Evolutionary conservation across 2,888 invertebrate species (phyloP).

Genomic region (Leucophenga montana): DNA sequence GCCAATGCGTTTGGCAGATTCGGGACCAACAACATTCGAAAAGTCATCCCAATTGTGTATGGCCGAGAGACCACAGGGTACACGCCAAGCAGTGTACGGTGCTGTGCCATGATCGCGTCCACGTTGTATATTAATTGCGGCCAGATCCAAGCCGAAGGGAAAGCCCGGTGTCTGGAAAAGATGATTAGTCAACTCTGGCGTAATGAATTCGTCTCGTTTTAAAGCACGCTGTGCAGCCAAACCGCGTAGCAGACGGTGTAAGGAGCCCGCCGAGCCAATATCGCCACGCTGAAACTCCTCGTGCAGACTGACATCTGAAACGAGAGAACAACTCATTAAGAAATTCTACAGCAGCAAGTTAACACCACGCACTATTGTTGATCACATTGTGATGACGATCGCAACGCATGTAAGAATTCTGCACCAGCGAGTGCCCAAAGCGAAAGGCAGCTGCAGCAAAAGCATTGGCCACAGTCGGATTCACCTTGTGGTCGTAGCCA

Average conservation of each 20-base stretch:
- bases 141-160: conserved; percentile 88
- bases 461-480: conserved; percentile 84
- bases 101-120: conserved; percentile 91
- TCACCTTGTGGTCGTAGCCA: conserved; percentile 80
- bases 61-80: conserved; percentile 82
- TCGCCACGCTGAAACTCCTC: conserved; percentile 83
- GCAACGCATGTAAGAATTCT: conserved; percentile 83
- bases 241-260: conserved; percentile 85
- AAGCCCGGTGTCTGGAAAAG: conserved; percentile 83
- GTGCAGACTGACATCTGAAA: conserved; percentile 84
- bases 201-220: conserved; percentile 86
- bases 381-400: conserved; percentile 81
- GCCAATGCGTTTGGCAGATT: conserved; percentile 78
- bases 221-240: conserved; percentile 85
- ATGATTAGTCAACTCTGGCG: conserved; percentile 86
- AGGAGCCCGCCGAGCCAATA: conserved; percentile 85
- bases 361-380: conserved; percentile 79
- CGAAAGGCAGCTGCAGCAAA: conserved; percentile 89
- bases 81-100: conserved; percentile 85
- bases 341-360: too few relatives aligned
- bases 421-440: conserved; percentile 90
- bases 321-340: background rate
- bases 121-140: conserved; percentile 89
- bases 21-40: conserved; percentile 78
- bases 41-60: conserved; percentile 82